phyloP scores from a whole-genome alignment of 1,140 invertebrate genomes.

The Drosophila virilis region DNA sequence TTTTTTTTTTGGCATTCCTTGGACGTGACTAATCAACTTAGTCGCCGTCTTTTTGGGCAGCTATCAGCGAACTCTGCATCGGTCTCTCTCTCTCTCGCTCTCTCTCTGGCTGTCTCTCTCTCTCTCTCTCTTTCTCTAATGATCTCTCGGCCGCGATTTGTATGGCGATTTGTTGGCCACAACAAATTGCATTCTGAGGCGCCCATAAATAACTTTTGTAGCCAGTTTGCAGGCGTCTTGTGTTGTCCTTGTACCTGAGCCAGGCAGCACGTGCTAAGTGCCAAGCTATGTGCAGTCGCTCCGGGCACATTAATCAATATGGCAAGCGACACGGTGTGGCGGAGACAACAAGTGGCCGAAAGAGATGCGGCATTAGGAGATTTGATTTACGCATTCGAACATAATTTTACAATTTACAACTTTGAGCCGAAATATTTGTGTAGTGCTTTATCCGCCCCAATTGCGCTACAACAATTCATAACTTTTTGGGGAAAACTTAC shows the following conservation, averaged over 20 bases:
- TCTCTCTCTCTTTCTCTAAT: constrained; percentile 37
- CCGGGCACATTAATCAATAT: constrained; percentile 69
- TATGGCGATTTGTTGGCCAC: constrained; percentile 80
- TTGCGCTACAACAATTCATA: constrained; percentile 53
- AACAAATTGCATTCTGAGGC: constrained; percentile 75
- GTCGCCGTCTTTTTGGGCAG: constrained; percentile 23
- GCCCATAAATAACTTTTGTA: constrained; percentile 71
- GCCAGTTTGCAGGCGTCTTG: constrained; percentile 12
- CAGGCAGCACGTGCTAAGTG: constrained; percentile 76
- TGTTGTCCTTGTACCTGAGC: constrained; percentile 61
- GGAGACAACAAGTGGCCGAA: not conserved
- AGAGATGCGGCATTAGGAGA: constrained; percentile 1
- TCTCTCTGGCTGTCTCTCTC: not conserved
- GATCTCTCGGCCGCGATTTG: constrained; percentile 54
- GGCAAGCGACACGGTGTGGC: constrained; percentile 15
- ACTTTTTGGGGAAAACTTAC: constrained; percentile 42
- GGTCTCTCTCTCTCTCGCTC: constrained; percentile 14
- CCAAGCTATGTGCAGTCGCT: constrained; percentile 52
- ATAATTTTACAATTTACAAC: constrained; percentile 57
- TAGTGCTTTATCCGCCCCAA: constrained; percentile 26
- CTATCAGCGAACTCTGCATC: not conserved
- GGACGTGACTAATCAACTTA: constrained; percentile 81
- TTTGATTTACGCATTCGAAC: constrained; percentile 73
- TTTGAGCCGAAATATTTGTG: constrained; percentile 8
- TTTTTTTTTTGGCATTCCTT: constrained; percentile 60